Conservation (phyloP, 2,113 vertebrate genomes). For the Lophius piscatorius region DNA sequence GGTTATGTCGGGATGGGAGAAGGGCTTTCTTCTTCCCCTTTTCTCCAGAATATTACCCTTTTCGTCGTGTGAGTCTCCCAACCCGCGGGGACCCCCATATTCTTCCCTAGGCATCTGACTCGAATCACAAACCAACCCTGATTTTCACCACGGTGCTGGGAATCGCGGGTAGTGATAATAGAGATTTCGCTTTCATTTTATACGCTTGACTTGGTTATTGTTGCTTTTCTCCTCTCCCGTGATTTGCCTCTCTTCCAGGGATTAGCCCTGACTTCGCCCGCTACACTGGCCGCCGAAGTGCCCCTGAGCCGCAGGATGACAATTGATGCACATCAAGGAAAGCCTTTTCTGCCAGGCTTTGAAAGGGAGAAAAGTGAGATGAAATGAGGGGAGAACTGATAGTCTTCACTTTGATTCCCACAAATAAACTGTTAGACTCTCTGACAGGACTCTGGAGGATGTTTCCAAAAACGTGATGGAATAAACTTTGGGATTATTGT, state of each 20-base stretch:
- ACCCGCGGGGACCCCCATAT: conserved; percentile 94
- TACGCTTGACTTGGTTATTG: conserved; percentile 99
- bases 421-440: not conserved
- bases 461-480: no score
- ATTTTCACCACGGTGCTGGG: conserved; percentile 98
- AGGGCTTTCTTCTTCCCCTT: conserved; percentile 91
- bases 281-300: conserved; percentile 95
- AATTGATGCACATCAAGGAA: conserved; percentile 97
- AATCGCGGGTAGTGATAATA: conserved; percentile 98
- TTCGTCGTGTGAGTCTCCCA: conserved; percentile 99
- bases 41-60: conserved; percentile 92
- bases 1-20: conserved; percentile 97
- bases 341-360: conserved; percentile 85
- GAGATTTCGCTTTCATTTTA: conserved; percentile 99
- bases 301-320: conserved; percentile 92
- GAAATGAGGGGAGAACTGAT: conserved; percentile 84
- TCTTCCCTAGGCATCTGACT: conserved; percentile 96
- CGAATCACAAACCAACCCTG: conserved; percentile 96
- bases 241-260: conserved; percentile 92
- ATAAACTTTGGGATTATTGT: no score
- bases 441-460: not conserved
- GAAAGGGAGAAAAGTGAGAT: conserved; percentile 86
- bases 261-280: conserved; percentile 99
- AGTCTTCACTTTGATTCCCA: conserved; percentile 78
- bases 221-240: conserved; percentile 99